phyloP scores from a whole-genome alignment of 2,888 invertebrate genomes.

The Microctonus brassicae region DNA sequence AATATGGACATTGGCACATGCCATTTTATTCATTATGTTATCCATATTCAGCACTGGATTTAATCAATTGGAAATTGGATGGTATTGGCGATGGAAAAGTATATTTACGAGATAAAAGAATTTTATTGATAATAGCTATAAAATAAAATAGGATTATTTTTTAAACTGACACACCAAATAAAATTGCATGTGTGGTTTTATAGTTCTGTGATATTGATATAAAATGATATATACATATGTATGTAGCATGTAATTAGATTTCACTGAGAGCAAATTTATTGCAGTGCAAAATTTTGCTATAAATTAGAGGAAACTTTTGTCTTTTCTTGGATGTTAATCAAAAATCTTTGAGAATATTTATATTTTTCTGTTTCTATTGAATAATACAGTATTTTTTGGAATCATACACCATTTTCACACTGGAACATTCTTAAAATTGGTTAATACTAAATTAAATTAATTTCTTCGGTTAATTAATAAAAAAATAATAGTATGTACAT shows the following conservation, averaged over 20 bases:
- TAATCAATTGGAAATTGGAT: conserved; percentile 64
- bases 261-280: too few relatives aligned
- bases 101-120: conserved; percentile 24
- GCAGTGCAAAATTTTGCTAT: too few relatives aligned
- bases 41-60: conserved; percentile 62
- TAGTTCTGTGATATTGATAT: conserved; percentile 53
- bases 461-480: too few relatives aligned
- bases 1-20: conserved; percentile 59
- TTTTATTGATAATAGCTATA: conserved; percentile 38
- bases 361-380: too few relatives aligned
- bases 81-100: conserved; percentile 62
- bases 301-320: too few relatives aligned
- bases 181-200: conserved; percentile 33
- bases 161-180: not conserved
- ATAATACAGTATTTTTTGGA: too few relatives aligned
- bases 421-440: too few relatives aligned
- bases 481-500: too few relatives aligned
- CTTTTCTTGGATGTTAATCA: too few relatives aligned
- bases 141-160: not conserved
- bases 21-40: conserved; percentile 58
- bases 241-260: not conserved
- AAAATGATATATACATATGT: conserved; percentile 41
- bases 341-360: too few relatives aligned
- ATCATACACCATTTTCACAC: too few relatives aligned
- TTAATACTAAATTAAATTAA: too few relatives aligned